These are phyloP conservation scores for Paramisgurnus dabryanus DNA, from an alignment of 2,113 vertebrate species.

Conservation along the genomic window DNA sequence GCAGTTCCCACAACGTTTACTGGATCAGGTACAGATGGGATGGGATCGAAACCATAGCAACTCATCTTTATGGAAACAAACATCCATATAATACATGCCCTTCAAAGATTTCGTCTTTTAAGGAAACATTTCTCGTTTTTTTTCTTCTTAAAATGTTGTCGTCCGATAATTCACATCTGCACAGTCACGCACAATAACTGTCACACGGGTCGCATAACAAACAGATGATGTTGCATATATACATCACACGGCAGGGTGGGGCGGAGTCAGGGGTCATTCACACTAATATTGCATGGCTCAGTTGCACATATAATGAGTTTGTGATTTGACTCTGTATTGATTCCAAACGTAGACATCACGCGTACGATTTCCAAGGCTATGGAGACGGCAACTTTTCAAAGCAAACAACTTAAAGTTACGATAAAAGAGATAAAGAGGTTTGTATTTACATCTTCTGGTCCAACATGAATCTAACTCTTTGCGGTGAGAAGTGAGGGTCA, in stretches of 20 bases:
- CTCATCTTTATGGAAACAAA: constrained; percentile 62
- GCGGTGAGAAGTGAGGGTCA: constrained; percentile 10
- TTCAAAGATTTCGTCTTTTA: constrained; percentile 20
- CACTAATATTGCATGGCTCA: constrained; percentile 64
- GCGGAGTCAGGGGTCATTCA: constrained; percentile 51
- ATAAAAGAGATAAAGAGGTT: constrained; percentile 14
- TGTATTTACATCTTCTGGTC: constrained; percentile 32
- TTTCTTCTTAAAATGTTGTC: constrained; percentile 11
- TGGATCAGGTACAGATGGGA: neutral
- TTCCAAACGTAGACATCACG: constrained; percentile 34
- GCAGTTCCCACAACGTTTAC: constrained; percentile 25
- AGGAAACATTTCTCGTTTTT: constrained; percentile 13
- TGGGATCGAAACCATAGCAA: constrained; percentile 39
- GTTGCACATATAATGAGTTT: constrained; percentile 57
- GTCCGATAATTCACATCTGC: constrained; percentile 33
- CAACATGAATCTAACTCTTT: constrained; percentile 3
- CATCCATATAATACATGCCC: constrained; percentile 30
- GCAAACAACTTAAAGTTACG: neutral
- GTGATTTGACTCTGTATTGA: constrained; percentile 55
- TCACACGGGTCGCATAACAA: constrained; percentile 40
- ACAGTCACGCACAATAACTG: constrained; percentile 52
- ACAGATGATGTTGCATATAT: constrained; percentile 71
- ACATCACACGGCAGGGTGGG: constrained; percentile 59
- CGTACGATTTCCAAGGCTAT: constrained; percentile 32
- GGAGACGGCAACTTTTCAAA: neutral